These are phyloP conservation scores for Pachypanchax playfairii DNA, from an alignment of 2,113 vertebrate species.

Conservation along the genomic window DNA sequence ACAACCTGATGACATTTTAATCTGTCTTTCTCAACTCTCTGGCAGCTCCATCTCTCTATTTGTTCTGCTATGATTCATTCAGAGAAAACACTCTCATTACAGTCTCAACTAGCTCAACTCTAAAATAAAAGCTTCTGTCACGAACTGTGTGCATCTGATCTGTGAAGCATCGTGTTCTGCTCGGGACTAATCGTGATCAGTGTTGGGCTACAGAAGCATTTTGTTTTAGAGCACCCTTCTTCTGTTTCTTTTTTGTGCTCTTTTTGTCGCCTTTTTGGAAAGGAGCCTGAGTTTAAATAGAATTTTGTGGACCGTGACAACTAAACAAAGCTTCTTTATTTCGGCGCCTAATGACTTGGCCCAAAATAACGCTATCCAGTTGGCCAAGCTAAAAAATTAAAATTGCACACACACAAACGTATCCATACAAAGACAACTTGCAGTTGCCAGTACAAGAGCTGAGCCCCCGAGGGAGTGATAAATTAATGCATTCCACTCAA, in stretches of 20 bases:
- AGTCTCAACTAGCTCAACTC: not conserved
- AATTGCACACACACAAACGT: conserved; percentile 46
- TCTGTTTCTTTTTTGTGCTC: conserved; percentile 34
- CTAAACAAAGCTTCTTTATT: conserved; percentile 74
- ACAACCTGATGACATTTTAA: conserved; percentile 3
- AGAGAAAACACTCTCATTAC: conserved; percentile 6
- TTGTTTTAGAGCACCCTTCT: conserved; percentile 26
- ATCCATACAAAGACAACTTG: conserved; percentile 49
- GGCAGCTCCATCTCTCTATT: not conserved
- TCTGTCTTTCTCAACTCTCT: too few relatives aligned
- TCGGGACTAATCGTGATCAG: conserved; percentile 45
- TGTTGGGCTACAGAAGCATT: conserved; percentile 16
- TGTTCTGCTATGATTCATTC: conserved; percentile 5
- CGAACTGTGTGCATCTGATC: conserved; percentile 8
- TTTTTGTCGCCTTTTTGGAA: conserved; percentile 49
- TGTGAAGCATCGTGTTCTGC: conserved; percentile 37
- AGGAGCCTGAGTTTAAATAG: conserved; percentile 59
- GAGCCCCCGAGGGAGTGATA: conserved; percentile 6
- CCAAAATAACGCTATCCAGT: conserved; percentile 25
- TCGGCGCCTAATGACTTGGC: conserved; percentile 69
- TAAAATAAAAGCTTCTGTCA: conserved; percentile 16
- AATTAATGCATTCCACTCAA: conserved; percentile 25
- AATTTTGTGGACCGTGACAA: conserved; percentile 70
- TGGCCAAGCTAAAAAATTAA: conserved; percentile 34
- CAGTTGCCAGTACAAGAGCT: conserved; percentile 20